Base-by-base conservation (phyloP, 2,113 vertebrate genomes). In the Xenus cinereus region DNA sequence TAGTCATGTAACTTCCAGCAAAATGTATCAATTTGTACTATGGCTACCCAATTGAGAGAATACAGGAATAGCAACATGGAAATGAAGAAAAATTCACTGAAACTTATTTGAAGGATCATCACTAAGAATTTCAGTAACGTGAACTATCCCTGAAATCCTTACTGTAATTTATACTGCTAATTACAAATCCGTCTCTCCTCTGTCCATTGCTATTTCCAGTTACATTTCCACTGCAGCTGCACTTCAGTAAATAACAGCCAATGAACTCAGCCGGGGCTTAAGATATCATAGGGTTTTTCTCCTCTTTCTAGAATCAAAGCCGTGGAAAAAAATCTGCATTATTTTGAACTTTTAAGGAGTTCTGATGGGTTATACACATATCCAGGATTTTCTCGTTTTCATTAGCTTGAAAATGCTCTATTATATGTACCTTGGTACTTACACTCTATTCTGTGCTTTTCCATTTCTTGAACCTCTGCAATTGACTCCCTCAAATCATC, bases 361-460 rank as follows among this genome's bases (percentile, higher is more conserved):
- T 84, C 51, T 75, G 26, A 39, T 23, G 22, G 21, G 16, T n/a
- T 78, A 59, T 2, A 66, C 5, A 51, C 10, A 68, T 16, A 80
- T 1, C 28, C 6, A 53, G 74, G 27, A 53, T 54, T 43, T 69
- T 51, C 51, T 87, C 41, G 32, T 27, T 81, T n/a, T 24, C 22
- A 53, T 82, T 67, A 84, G 43, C 74, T 82, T 60, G 62, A 87
- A 92, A 95, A 77, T 28, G n/a, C 71, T 85, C 80, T 66, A 23
- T 57, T 78, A 7, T 84, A 90, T 73, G 76, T 96, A 93, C 83
- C 89, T 91, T 95, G 91, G 75, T 96, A 96, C 99, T 99, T 92
- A 99, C 99, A 99, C 96, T 99, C 99, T 98, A 99, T 99, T 94
- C 99, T 98, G 98, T 99, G 99, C 95, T 99, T 99, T 98, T 99